Evolutionary conservation across 2,797 vertebrate species (phyloP).

Genomic region (Propithecus perrieri): DNA sequence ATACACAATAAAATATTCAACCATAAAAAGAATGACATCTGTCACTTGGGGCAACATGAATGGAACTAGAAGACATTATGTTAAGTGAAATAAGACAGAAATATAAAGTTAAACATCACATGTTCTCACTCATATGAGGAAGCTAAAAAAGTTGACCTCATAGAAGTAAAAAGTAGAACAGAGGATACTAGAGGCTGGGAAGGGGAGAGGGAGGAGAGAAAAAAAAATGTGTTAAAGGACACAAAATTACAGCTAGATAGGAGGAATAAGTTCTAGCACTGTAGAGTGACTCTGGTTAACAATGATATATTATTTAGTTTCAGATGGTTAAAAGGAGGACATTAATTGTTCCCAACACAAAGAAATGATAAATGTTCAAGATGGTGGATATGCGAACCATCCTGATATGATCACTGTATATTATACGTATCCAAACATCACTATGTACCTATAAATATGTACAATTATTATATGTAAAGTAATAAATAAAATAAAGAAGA

Average conservation of each 20-base stretch:
- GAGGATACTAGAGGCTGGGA: neutral
- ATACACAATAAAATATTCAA: neutral
- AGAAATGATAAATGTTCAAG: neutral
- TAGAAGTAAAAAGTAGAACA: neutral
- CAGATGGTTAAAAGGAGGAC: neutral
- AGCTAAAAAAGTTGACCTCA: neutral
- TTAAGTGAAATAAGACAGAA: neutral
- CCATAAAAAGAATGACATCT: neutral
- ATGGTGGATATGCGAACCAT: neutral
- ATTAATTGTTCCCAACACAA: neutral
- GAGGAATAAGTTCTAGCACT: neutral
- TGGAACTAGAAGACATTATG: neutral
- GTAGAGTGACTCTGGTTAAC: neutral
- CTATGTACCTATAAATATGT: neutral
- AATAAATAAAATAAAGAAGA: neutral
- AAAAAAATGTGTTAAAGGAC: neutral
- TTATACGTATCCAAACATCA: neutral
- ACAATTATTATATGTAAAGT: neutral
- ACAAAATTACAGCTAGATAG: neutral
- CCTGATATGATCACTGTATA: neutral
- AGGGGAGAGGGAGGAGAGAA: no score
- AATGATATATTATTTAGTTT: neutral
- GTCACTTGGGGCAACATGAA: neutral
- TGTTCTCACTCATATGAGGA: neutral
- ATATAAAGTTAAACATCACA: neutral